A percentile compares a stretch with the other conserved stretches of the same genome.
Evolutionary conservation across 2,888 invertebrate species (phyloP).

Genomic region (Mythimna vitellina): DNA sequence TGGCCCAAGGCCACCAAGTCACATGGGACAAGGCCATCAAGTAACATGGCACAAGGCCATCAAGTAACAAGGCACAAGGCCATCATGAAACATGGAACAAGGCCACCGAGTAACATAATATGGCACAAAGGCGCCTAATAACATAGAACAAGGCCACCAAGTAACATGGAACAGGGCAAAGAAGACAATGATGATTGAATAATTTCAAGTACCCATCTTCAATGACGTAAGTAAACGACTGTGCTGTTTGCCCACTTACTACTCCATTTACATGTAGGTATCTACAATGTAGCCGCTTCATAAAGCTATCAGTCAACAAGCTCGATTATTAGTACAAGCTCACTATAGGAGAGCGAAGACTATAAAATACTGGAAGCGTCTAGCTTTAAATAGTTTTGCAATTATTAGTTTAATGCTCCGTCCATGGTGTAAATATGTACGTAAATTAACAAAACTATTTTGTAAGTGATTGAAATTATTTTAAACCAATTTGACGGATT

Average conservation of each 20-base stretch:
- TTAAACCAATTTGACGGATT: not conserved
- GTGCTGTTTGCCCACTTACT: not conserved
- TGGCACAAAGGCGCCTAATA: no score
- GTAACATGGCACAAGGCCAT: no score
- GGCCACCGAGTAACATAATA: no score
- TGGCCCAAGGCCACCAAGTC: no score
- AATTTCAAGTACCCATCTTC: not conserved
- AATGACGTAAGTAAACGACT: no score
- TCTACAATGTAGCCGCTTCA: conserved; percentile 35
- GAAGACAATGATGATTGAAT: not conserved
- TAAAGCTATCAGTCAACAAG: conserved; percentile 65
- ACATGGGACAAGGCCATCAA: no score
- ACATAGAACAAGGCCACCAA: no score
- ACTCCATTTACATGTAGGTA: conserved; percentile 21
- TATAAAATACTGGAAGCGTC: conserved; percentile 36
- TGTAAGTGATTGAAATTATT: not conserved
- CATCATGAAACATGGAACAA: no score
- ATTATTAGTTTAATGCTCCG: not conserved
- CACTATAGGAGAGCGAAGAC: conserved; percentile 33
- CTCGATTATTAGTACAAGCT: conserved; percentile 66
- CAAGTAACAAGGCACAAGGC: no score
- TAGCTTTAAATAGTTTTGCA: conserved; percentile 1
- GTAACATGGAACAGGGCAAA: no score
- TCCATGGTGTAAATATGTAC: not conserved
- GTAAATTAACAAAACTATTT: not conserved